Evolutionary conservation across 2,888 invertebrate species (phyloP), one percentile per base, ranked within the genome.

Genomic region (Hypselothyrea guttata): DNA sequence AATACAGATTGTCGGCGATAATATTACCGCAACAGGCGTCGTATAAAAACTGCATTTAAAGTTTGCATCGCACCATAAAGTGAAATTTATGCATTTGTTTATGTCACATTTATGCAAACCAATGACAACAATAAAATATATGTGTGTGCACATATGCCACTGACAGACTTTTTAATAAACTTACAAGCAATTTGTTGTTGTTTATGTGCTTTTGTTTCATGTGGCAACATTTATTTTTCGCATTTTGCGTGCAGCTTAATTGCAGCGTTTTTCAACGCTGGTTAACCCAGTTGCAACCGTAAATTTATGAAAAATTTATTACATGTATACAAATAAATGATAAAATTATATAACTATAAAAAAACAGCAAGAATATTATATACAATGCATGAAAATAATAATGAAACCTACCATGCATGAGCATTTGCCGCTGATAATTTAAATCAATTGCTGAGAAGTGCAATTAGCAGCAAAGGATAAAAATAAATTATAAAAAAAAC

Each of bases 401-500:
- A 41, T 41, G 55, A 45, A 57, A 18, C 15, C 18, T 30, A 34
- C 48, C 41, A 18, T 35, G 57, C 37, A 30, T 60, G 59, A 45
- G 47, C 71, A 59, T 74, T 77, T 52, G 61, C 69, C 55, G 69
- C 22, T 22, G 79, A 85, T 84, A 83, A 84, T 79, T 79, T 79
- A 85, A 79, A 84, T 84, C 78, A 79, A 79, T 79, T 84, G 78
- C 81, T 75, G 83, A 66, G 85, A 52, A 79, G 81, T 83, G 78
- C 85, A 84, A 79, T 79, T 79, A 79, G 78, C 84, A 66, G 79
- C 57, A 55, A 64, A 69, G 83, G 83, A 83, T 79, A 84, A 78
- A 84, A 75, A 75, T 71, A 78, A 71, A 78, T 78, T 74, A 57
- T 53, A 53, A 48, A 61, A 51, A 38, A 49, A 44, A 42, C 9